Conservation (phyloP, 2,797 vertebrate genomes). For the Streptopelia turtur region DNA sequence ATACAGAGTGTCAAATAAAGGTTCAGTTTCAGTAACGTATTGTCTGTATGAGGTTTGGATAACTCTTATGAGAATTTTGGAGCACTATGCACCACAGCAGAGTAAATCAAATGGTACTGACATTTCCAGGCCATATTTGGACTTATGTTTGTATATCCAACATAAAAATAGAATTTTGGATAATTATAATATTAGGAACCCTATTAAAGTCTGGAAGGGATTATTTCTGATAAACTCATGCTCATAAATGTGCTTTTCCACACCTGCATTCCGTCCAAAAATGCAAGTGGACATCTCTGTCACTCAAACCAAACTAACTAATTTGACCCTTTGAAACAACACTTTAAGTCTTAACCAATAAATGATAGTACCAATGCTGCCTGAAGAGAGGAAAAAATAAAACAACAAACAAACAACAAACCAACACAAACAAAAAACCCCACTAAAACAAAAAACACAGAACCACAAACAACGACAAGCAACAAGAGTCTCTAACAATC, state of each 20-base stretch:
- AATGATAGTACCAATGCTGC: background rate
- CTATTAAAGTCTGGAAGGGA: background rate
- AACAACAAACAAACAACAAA: background rate
- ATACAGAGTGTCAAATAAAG: background rate
- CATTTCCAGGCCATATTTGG: background rate
- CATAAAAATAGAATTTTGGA: background rate
- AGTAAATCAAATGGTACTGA: background rate
- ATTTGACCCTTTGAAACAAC: background rate
- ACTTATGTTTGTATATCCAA: background rate
- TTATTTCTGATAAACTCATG: background rate
- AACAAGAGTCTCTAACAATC: too few relatives aligned
- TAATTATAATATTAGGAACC: background rate
- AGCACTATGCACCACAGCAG: background rate
- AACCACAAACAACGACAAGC: too few relatives aligned
- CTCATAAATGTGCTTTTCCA: background rate
- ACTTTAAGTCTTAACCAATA: background rate
- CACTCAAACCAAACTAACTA: background rate
- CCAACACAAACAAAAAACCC: too few relatives aligned
- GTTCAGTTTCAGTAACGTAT: background rate
- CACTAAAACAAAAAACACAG: too few relatives aligned
- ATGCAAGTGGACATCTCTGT: background rate
- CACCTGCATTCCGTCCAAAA: background rate
- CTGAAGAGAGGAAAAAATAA: background rate
- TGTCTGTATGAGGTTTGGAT: background rate
- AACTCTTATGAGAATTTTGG: background rate